phyloP scores from a whole-genome alignment of 2,797 vertebrate species.

The Margarornis squamiger region DNA sequence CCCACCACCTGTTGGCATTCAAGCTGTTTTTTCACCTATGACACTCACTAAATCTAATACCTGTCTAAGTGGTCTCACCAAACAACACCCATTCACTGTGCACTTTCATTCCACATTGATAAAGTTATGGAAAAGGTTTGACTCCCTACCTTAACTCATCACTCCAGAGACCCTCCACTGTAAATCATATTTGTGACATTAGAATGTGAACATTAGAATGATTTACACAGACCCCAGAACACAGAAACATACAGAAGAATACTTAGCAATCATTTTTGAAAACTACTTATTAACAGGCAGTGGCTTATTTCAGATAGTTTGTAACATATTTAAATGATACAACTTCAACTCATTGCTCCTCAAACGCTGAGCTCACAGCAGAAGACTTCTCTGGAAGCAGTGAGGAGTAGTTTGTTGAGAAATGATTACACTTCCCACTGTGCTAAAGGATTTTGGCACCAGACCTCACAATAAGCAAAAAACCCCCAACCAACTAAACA shows the following conservation, averaged over 20 bases:
- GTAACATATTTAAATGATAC: fast-evolving
- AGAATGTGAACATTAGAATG: fast-evolving
- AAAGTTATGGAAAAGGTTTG: not conserved
- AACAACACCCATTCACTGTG: not conserved
- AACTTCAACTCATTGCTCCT: not conserved
- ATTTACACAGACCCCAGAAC: not conserved
- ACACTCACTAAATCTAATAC: not conserved
- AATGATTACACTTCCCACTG: not conserved
- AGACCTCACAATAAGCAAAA: not conserved
- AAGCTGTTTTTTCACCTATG: not conserved
- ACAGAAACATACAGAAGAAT: not conserved
- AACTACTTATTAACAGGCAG: not conserved
- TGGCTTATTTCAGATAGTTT: not conserved
- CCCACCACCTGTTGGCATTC: not conserved
- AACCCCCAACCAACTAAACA: not conserved
- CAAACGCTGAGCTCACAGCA: fast-evolving
- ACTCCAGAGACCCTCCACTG: not conserved
- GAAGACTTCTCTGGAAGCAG: not conserved
- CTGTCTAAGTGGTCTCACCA: not conserved
- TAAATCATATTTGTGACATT: not conserved
- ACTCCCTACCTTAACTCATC: not conserved
- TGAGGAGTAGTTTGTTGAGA: not conserved
- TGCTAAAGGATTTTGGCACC: not conserved
- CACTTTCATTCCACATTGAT: not conserved
- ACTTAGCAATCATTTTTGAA: not conserved